Percentiles rank a stretch among this genome's conserved stretches.
phyloP scores from a whole-genome alignment of 2,888 invertebrate species.

The Tetanocera ferruginea region DNA sequence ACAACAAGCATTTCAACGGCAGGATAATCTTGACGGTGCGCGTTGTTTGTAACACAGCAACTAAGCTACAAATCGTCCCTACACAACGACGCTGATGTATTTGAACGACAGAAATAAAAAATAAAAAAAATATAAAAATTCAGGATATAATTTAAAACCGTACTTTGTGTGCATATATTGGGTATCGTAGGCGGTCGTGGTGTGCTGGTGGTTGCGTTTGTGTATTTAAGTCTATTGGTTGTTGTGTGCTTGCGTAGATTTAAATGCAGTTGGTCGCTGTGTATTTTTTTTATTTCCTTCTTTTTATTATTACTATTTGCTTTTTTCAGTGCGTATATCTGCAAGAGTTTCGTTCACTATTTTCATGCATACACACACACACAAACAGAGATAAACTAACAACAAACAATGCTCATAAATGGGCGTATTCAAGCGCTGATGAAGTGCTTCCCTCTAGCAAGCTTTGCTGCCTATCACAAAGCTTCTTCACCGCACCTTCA shows the following conservation, averaged over 20 bases:
- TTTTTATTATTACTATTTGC: not conserved
- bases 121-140: not conserved
- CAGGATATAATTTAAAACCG: slow-evolving; percentile 32
- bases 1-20: slow-evolving; percentile 7
- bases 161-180: not conserved
- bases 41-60: not conserved
- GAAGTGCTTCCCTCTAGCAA: slow-evolving; percentile 58
- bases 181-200: no score
- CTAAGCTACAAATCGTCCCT: not conserved
- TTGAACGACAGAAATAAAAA: not conserved
- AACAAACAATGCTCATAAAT: slow-evolving; percentile 29
- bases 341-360: not conserved
- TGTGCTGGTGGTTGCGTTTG: not conserved
- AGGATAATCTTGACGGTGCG: not conserved
- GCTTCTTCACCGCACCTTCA: not conserved
- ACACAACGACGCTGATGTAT: not conserved
- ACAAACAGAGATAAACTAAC: not conserved
- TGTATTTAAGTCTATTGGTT: not conserved
- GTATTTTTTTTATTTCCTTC: slow-evolving; percentile 1
- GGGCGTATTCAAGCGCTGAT: slow-evolving; percentile 46
- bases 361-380: not conserved
- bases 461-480: not conserved
- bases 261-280: slow-evolving; percentile 39
- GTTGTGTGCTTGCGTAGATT: slow-evolving; percentile 12
- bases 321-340: not conserved